Evolutionary conservation across 30 jellyfish, hydroid and myxozoan genomes (phyloP).

Genomic region (Clytia hemisphaerica): DNA sequence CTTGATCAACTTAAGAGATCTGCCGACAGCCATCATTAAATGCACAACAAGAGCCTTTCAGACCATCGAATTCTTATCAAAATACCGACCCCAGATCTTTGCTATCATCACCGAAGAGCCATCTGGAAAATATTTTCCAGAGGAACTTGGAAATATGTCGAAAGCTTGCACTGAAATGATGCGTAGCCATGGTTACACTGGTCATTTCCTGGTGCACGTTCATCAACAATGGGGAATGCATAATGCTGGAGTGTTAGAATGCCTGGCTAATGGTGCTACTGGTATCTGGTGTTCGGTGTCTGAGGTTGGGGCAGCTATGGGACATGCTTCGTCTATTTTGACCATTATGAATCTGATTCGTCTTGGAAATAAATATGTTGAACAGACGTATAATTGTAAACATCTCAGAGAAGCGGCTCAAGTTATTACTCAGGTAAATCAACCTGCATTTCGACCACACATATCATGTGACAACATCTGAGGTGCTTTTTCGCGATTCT

Average conservation of each 20-base stretch:
- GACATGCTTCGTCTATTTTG: constrained; percentile 51
- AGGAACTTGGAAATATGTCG: constrained; percentile 66
- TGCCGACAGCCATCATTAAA: constrained; percentile 57
- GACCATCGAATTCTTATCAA: constrained; percentile 41
- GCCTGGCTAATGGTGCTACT: constrained; percentile 63
- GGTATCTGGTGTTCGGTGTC: constrained; percentile 64
- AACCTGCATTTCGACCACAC: too few relatives aligned
- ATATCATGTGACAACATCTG: too few relatives aligned
- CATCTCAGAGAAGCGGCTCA: constrained; percentile 60
- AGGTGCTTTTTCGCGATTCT: too few relatives aligned
- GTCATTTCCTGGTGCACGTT: constrained; percentile 66
- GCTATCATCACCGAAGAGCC: constrained; percentile 50
- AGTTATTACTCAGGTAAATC: constrained; percentile 31
- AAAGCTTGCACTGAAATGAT: neutral
- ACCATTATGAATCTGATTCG: constrained; percentile 53
- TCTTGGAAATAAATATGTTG: constrained; percentile 50
- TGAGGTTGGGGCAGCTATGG: constrained; percentile 70
- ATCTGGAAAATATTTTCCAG: constrained; percentile 63
- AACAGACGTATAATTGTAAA: constrained; percentile 43
- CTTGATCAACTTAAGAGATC: constrained; percentile 48
- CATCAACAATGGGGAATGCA: constrained; percentile 78
- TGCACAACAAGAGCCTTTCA: constrained; percentile 56
- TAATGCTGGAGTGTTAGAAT: constrained; percentile 33
- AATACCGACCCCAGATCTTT: constrained; percentile 51
- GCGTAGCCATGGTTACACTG: too few relatives aligned